Conservation (phyloP, 2,113 vertebrate species). For the Notechis scutatus region DNA sequence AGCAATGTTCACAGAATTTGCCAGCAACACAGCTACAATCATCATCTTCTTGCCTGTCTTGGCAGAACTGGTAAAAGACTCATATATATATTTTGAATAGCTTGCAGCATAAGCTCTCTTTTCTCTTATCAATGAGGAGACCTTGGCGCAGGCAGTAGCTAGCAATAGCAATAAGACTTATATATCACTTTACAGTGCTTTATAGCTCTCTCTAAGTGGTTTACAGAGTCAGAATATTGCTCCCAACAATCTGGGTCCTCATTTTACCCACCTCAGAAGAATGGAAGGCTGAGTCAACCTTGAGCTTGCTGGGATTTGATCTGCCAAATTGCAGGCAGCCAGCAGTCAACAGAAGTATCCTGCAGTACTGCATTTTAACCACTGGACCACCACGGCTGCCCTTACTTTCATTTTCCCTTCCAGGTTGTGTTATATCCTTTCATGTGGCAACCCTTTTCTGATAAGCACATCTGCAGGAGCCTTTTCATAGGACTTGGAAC, state of each 20-base stretch:
- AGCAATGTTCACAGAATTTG: conserved; percentile 93
- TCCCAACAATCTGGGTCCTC: too few species aligned
- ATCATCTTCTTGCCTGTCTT: conserved; percentile 94
- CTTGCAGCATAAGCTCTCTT: neutral
- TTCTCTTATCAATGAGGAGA: neutral
- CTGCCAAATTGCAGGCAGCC: too few species aligned
- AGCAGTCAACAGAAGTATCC: too few species aligned
- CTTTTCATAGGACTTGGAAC: neutral
- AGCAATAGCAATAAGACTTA: too few species aligned
- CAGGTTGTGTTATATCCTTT: neutral
- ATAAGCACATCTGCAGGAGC: neutral
- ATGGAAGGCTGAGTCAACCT: too few species aligned
- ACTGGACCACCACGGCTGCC: too few species aligned
- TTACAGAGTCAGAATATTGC: too few species aligned
- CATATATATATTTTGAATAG: neutral
- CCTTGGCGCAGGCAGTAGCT: neutral
- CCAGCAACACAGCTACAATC: conserved; percentile 95
- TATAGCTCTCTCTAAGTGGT: too few species aligned
- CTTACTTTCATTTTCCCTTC: neutral
- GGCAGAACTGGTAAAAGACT: conserved; percentile 85
- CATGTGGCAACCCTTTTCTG: neutral
- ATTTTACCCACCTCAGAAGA: too few species aligned
- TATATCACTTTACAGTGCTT: too few species aligned
- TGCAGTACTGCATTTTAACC: too few species aligned
- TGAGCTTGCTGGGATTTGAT: too few species aligned